Evolutionary conservation across 2,888 invertebrate genomes (phyloP).

Genomic region (Acronicta aceris): DNA sequence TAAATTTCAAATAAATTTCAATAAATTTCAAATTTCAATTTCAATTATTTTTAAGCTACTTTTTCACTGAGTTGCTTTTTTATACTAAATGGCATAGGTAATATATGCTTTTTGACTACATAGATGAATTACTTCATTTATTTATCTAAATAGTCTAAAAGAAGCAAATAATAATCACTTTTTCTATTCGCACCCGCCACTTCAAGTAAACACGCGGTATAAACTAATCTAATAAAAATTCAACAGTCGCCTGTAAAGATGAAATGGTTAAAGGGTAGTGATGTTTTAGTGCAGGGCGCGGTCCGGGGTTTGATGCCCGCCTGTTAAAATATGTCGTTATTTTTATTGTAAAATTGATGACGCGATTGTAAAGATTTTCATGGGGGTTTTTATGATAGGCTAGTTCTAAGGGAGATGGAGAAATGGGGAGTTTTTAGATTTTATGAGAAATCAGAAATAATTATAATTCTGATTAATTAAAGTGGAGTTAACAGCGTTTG

Average conservation of each 20-base stretch:
- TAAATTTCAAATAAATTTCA: too few relatives aligned
- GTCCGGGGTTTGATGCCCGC: slow-evolving; percentile 55
- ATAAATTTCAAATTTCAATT: too few relatives aligned
- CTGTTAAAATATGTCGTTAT: slow-evolving; percentile 61
- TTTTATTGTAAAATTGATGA: slow-evolving; percentile 62
- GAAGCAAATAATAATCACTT: too few relatives aligned
- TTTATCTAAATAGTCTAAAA: too few relatives aligned
- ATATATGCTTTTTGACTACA: too few relatives aligned
- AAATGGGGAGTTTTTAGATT: slow-evolving; percentile 10
- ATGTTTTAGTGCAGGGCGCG: slow-evolving; percentile 54
- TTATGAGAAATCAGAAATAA: neutral
- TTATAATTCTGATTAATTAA: too few relatives aligned
- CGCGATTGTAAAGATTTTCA: slow-evolving; percentile 60
- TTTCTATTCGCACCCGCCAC: too few relatives aligned
- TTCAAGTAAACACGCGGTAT: slow-evolving; percentile 17
- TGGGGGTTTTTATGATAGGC: slow-evolving; percentile 53
- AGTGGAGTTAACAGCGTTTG: too few relatives aligned
- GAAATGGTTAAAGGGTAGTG: slow-evolving; percentile 58
- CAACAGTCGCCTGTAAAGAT: slow-evolving; percentile 42
- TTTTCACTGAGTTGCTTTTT: too few relatives aligned
- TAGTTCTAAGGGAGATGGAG: slow-evolving; percentile 46
- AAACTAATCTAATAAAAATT: slow-evolving; percentile 46
- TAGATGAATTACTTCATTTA: too few relatives aligned
- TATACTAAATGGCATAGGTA: too few relatives aligned
- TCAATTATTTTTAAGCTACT: too few relatives aligned